Evolutionary conservation across 2,113 vertebrate species (phyloP).

Genomic region (Mobula hypostoma): DNA sequence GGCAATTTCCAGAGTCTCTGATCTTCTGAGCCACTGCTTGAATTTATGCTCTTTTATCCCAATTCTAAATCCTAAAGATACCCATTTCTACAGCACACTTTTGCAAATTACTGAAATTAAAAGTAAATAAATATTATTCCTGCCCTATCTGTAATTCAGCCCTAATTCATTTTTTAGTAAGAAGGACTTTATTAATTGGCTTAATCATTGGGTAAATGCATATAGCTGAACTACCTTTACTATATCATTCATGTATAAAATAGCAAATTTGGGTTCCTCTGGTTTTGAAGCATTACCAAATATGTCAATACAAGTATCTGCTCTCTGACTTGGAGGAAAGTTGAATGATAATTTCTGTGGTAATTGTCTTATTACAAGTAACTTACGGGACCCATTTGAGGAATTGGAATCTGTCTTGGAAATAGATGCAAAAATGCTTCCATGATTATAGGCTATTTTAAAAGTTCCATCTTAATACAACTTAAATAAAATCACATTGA

Average conservation of each 20-base stretch:
- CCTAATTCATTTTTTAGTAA: too few species aligned
- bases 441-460: background rate
- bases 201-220: background rate
- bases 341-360: background rate
- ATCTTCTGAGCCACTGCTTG: too few species aligned
- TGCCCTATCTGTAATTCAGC: too few species aligned
- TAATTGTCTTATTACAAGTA: background rate
- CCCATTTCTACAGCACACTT: too few species aligned
- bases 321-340: background rate
- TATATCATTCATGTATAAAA: background rate
- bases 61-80: too few species aligned
- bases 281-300: background rate
- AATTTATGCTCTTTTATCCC: too few species aligned
- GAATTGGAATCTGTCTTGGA: background rate
- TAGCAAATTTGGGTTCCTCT: background rate
- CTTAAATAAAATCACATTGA: too few species aligned
- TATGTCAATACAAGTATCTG: background rate
- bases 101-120: too few species aligned
- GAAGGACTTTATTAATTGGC: background rate
- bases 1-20: too few species aligned
- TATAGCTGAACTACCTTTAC: background rate
- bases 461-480: background rate
- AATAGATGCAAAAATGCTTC: background rate
- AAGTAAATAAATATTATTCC: too few species aligned
- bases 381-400: background rate